Evolutionary conservation across 2,888 invertebrate species (phyloP), one percentile per base, ranked within the genome.

Genomic region (Dendrolimus pini): DNA sequence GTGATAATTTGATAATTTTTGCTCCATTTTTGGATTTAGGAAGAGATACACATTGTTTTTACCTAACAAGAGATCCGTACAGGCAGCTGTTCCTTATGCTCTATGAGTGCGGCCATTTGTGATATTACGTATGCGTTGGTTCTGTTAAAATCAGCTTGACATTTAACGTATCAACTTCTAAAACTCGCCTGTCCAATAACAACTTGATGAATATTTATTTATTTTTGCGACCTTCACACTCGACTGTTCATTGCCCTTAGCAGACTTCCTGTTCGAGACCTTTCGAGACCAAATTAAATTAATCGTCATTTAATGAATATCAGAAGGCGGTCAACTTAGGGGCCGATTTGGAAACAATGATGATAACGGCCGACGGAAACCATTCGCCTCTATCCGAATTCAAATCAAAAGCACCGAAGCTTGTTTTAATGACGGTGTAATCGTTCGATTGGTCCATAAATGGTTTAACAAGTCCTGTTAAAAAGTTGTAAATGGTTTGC

Each of bases 181-280:
- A 47, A 47, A 47, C 47, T 47, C 12, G 47, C 47, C 12, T 47
- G 47, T 59, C 55, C 55, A 56, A 58, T 59, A 60, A 61, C 61
- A 62, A 61, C 61, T 61, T 62, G 62, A 62, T 64, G 62, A 61
- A 57, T 63, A 64, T 61, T 68, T 69, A 63, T 65, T 70, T 74
- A 74, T 74, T 76, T 72, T 75, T 66, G 70, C 72, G 74, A 78
- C 80, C 83, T 81, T 84, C 80, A 76, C 75, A 74, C 69, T 72
- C 65, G 65, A 66, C 67, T 81, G 82, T 79, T 77, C 82, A 75
- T 80, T 83, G 83, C 83, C 83, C 82, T 82, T 78, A 76, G 67
- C 62, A 66, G 72, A 79, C 77, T 78, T 79, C 76, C 78, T 80
- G 79, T 72, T 77, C 64, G 70, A 71, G 68, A 69, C 71, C 71